Evolutionary conservation across 2,113 vertebrate genomes (phyloP), one percentile per base, ranked within the genome.

Genomic region (Rhinolophus sinicus): DNA sequence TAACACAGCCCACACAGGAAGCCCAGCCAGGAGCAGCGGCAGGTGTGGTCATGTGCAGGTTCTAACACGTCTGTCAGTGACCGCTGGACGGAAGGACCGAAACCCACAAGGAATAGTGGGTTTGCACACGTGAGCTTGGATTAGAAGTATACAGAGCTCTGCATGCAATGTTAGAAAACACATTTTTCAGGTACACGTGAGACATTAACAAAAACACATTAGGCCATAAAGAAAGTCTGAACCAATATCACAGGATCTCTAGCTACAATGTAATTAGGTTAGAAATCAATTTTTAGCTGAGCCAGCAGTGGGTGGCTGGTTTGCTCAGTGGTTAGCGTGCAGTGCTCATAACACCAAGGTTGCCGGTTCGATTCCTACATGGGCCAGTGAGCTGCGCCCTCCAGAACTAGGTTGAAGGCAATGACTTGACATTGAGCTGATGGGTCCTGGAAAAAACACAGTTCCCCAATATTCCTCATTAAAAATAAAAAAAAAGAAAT

Each of bases 51-150:
- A 15, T 21, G 30, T 2, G 16, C 28, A 18, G 58, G 24, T 5
- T 8, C 69, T 0, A 1, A 26, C 44, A 22, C 1, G 2, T 8
- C 3, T 14, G 35, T 52, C 0, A 0, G 60, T 21, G 14, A 4
- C 10, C 11, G 35, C n/a, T 0, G 6, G 56, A 35, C 0, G 56
- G 4, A 14, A 24, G 44, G 47, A 35, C 60, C 6, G 26, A 54
- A 8, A 1, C 22, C 3, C 30, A 28, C 9, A 67, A 76, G 9
- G 22, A 40, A 16, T 8, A 19, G 26, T 33, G 26, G 35, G 38
- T 50, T 19, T 67, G 81, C 33, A 21, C 19, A 30, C 14, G 2
- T 0, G 2, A 15, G 9, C 2, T 2, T 26, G 52, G 50, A 58
- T 26, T 12, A 33, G 26, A 33, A 40, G 19, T 12, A 16, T 2